phyloP scores from a whole-genome alignment of 1,140 invertebrate species.

The Hetaerina americana region DNA sequence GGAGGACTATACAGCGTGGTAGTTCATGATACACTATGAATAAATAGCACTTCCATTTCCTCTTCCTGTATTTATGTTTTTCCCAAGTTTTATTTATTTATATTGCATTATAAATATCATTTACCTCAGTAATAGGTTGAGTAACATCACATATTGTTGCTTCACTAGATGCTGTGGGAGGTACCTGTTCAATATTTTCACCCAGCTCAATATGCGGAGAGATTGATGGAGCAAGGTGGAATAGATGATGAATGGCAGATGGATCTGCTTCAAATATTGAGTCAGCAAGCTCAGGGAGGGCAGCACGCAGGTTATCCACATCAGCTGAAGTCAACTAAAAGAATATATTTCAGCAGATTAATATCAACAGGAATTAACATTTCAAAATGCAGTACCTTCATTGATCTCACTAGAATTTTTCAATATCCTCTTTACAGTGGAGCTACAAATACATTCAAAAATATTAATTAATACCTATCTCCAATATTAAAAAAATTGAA shows the following conservation, averaged over 20 bases:
- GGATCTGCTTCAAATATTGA: background rate
- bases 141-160: background rate
- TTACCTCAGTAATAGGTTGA: background rate
- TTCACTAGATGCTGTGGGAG: background rate
- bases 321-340: background rate
- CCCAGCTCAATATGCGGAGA: background rate
- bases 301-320: conserved; percentile 14
- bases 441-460: too few species aligned
- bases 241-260: background rate
- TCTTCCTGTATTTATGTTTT: too few species aligned
- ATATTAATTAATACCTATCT: too few species aligned
- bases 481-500: too few species aligned
- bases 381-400: too few species aligned
- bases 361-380: conserved; percentile 9
- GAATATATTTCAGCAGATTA: conserved; percentile 25
- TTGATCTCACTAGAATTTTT: too few species aligned
- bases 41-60: too few species aligned
- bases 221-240: background rate
- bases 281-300: background rate
- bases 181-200: background rate
- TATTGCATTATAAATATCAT: too few species aligned
- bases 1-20: too few species aligned
- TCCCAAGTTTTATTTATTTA: too few species aligned
- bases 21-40: too few species aligned
- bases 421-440: too few species aligned